Evolutionary conservation across 2,113 vertebrate genomes (phyloP).

Genomic region (Salminus brasiliensis): DNA sequence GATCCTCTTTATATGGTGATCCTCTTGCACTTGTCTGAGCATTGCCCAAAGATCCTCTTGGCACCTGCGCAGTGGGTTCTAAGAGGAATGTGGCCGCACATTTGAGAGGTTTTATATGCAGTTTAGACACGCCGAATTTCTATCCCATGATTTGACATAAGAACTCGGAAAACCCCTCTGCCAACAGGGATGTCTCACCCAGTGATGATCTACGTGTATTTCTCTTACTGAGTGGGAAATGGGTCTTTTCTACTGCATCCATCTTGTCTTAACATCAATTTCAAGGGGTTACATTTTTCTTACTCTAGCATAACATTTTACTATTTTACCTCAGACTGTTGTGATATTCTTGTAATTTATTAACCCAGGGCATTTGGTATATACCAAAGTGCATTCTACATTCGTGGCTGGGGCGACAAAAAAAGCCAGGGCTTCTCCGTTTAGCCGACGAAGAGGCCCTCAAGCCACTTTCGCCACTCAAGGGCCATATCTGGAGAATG

Average conservation of each 20-base stretch:
- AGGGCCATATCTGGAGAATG: slow-evolving; percentile 73
- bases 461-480: slow-evolving; percentile 80
- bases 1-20: slow-evolving; percentile 37
- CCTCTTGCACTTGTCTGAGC: slow-evolving; percentile 47
- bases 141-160: slow-evolving; percentile 27
- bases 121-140: slow-evolving; percentile 34
- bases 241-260: slow-evolving; percentile 67
- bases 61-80: slow-evolving; percentile 29
- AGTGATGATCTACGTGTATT: slow-evolving; percentile 30
- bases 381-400: slow-evolving; percentile 98
- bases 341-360: slow-evolving; percentile 79
- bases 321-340: slow-evolving; percentile 78
- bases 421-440: slow-evolving; percentile 77
- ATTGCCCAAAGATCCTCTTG: slow-evolving; percentile 52
- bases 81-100: slow-evolving; percentile 29
- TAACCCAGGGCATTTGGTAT: slow-evolving; percentile 96
- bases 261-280: slow-evolving; percentile 76
- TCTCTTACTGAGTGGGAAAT: slow-evolving; percentile 74
- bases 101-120: slow-evolving; percentile 38
- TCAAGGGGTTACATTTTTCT: slow-evolving; percentile 62
- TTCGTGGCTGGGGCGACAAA: slow-evolving; percentile 78
- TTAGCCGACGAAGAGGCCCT: slow-evolving; percentile 81
- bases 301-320: slow-evolving; percentile 74
- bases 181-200: slow-evolving; percentile 57
- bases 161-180: slow-evolving; percentile 37